Evolutionary conservation across 2,888 invertebrate species (phyloP), one percentile per base, ranked within the genome.

Genomic region (Cerceris ruficornis): DNA sequence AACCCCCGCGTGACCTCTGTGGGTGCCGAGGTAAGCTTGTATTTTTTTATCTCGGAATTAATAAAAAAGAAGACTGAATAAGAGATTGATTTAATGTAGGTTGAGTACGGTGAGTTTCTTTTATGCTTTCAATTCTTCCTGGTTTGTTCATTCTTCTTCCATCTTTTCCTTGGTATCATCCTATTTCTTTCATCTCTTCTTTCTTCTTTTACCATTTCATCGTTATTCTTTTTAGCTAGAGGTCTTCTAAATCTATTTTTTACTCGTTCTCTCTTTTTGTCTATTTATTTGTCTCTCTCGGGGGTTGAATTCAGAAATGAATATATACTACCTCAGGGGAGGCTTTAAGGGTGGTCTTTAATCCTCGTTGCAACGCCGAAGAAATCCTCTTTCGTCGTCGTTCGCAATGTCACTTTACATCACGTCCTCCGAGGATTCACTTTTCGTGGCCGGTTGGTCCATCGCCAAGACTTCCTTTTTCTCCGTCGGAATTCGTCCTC

Each of bases 361-460:
- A 72, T 66, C 54, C 39, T 39, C 50, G 61, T 58, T 61, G 61
- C 66, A 42, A 54, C 64, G 55, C 50, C 52, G 55, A 7, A 14
- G 50, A 61, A 61, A 66, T 57, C 58, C 41, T 43, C 39, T 15
- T 8, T 13, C 49, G n/a, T 17, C 14, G 15, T 6, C 11, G 42
- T 28, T 8, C n/a, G 1, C 9, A 7, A n/a, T 41, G 28, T 39
- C 41, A 7, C n/a, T 75, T 71, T 67, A n/a, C 66, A 52, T 72
- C 52, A n/a, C 49, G 17, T 42, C 59, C 7, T 46, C 4, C 2
- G 58, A 28, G 42, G 52, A 49, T 7, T 67, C 64, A n/a, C 17
- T n/a, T 15, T 17, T 59, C 9, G 13, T 0, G 14, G 11, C n/a
- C 17, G 8, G 5, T 46, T n/a, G 2, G n/a, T n/a, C 41, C 41